Evolutionary conservation across 2,797 vertebrate species (phyloP).

Genomic region (Characodon lateralis): DNA sequence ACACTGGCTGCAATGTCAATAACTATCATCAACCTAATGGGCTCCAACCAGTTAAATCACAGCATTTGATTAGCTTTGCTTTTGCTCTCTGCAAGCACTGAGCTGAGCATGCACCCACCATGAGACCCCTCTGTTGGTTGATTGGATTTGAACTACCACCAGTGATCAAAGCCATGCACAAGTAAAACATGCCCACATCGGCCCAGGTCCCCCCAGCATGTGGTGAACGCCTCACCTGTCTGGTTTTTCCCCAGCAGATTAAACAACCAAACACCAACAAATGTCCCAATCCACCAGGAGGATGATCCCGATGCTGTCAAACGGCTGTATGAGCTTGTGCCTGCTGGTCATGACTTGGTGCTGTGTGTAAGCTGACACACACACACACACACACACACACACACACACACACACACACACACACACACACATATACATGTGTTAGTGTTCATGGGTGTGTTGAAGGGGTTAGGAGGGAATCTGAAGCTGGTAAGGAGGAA

Average conservation of each 20-base stretch:
- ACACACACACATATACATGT: too few relatives aligned
- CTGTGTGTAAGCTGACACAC: conserved; percentile 57
- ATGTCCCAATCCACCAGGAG: conserved; percentile 64
- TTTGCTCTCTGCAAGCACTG: background rate
- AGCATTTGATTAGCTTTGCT: conserved; percentile 17
- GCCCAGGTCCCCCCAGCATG: background rate
- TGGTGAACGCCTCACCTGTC: conserved; percentile 53
- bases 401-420: too few relatives aligned
- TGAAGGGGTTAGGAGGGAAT: conserved; percentile 57
- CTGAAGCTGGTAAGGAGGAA: conserved; percentile 43
- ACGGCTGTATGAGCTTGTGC: conserved; percentile 33
- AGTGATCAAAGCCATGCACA: background rate
- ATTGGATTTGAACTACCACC: background rate
- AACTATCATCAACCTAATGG: conserved; percentile 17
- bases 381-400: too few relatives aligned
- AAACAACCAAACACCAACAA: conserved; percentile 8
- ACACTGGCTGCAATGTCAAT: conserved; percentile 21
- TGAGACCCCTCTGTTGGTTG: background rate
- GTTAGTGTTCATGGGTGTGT: conserved; percentile 41
- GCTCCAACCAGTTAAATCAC: conserved; percentile 33
- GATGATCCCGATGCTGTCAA: conserved; percentile 39
- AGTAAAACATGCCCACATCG: conserved; percentile 12
- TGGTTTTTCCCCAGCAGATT: conserved; percentile 26
- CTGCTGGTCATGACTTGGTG: conserved; percentile 53
- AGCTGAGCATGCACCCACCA: background rate